Base-by-base conservation (phyloP, 2,113 vertebrate genomes). In the Ursus arctos region DNA sequence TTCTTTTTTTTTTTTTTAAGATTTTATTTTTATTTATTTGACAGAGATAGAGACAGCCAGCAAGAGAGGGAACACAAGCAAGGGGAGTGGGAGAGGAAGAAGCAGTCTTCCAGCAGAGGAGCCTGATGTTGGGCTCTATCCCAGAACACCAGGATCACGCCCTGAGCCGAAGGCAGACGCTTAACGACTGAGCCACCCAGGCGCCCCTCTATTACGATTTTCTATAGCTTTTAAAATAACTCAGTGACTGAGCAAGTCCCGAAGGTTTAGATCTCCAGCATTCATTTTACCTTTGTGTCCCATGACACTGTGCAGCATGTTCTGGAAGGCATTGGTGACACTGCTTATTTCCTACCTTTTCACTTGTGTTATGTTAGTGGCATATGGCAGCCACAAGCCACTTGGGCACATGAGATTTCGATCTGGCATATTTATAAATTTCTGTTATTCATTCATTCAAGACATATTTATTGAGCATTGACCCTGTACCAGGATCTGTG, bases 251-350 rank as follows among this genome's bases (percentile, higher is more conserved):
- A 21, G 63, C 1, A 49, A 81, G 65, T 81, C 57, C 33, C 22
- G 2, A 65, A 51, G 47, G 11, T 53, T 53, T 26, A 2, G 6
- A 15, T 28, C 57, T 65, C 21, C 33, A 6, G 18, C 6, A 22
- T 36, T 86, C 13, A n/a, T 69, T 69, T 57, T 12, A 36, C 3
- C 10, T n/a, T 51, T 77, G 51, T 59, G 10, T 53, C 43, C 12
- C 6, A 16, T 74, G 33, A n/a, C 0, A 8, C 11, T 65, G 1
- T 31, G 31, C 31, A n/a, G 0, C 31, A 40, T 2, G 7, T 4
- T 18, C 80, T 51, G 14, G 57, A 82, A 63, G 36, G 21, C 18
- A 15, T 65, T 1, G 4, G 57, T 61, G 80, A 49, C 6, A 59
- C 5, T 72, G 36, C 7, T 49, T 36, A 16, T 3, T 74, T 43